Base-by-base conservation (phyloP, 2,888 invertebrate species). In the Mimumesa dahlbomi region DNA sequence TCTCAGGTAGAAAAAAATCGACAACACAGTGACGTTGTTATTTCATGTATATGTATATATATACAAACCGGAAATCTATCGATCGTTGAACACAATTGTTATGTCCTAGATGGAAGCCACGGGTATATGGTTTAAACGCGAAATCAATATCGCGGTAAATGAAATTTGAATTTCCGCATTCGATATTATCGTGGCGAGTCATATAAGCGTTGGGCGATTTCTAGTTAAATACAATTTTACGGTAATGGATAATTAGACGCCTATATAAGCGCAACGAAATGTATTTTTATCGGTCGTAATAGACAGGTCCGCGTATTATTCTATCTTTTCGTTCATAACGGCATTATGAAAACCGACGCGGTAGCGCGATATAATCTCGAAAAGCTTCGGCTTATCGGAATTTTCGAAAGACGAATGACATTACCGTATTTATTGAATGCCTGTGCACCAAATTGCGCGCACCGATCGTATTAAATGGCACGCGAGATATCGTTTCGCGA, bases 341-440 rank as follows among this genome's bases (percentile, higher is more conserved):
- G 49, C 48, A 49, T 56, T 56, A 69, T 52, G 68, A 56, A 68
- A 70, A 61, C 40, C 11, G 29, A 16, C 16, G 36, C 36, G 16
- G 31, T 16, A 31, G 49, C 18, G n/a, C 29, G 50, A 68, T 49
- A 67, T 69, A 69, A 69, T 69, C 68, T 38, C 54, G n/a, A 54
- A 14, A 59, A 69, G 48, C 49, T 42, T 13, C 54, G 25, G 67
- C 45, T 67, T 68, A 70, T 52, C 59, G 36, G 36, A 45, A 59
- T 67, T 29, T 56, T 11, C 34, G 45, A 40, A 40, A 31, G 46
- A 61, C 50, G 67, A 61, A 61, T 48, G 43, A 45, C 13, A 29
- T 11, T 16, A 2, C 0, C 22, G 7, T 21, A 40, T 38, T 52
- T 36, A 22, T 49, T 18, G 29, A 29, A 46, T 49, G 49, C 9